Evolutionary conservation across 2,113 vertebrate species (phyloP).

Genomic region (mouse (Mus musculus)): GRCm39 chr14:109051001-109051500

Average conservation of each 20-base stretch:
- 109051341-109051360: neutral
- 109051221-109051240: neutral
- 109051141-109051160: neutral
- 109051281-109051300: neutral
- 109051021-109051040: neutral
- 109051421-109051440: neutral
- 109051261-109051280: neutral
- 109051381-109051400: neutral
- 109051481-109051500: neutral
- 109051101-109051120: neutral
- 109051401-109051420: neutral
- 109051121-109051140: neutral
- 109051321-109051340: neutral
- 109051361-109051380: neutral
- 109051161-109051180: neutral
- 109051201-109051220: no score
- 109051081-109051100: neutral
- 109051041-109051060: neutral
- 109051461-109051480: neutral
- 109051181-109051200: no score
- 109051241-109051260: neutral
- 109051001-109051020: neutral
- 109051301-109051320: no score
- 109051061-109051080: neutral
- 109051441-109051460: neutral